phyloP scores from a whole-genome alignment of 2,797 vertebrate genomes.

The Cynopterus sphinx region DNA sequence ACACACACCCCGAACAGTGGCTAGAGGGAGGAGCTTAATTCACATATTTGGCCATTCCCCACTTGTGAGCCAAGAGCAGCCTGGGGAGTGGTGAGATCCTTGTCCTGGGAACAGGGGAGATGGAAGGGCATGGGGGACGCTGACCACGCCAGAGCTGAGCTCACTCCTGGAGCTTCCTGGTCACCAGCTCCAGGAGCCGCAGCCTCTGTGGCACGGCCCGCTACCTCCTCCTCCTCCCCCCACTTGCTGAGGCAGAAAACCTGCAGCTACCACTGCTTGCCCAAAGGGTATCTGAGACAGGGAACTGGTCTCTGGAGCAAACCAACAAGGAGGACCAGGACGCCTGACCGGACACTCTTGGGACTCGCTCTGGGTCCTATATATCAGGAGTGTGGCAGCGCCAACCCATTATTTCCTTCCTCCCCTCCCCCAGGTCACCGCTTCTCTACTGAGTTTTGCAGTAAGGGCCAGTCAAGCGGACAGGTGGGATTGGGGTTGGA shows the following conservation, averaged over 20 bases:
- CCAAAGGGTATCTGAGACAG: not conserved
- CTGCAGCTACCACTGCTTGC: not conserved
- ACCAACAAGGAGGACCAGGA: not conserved
- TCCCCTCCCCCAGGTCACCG: not conserved
- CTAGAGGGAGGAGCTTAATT: not conserved
- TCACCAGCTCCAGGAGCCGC: not conserved
- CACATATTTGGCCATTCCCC: conserved; percentile 31
- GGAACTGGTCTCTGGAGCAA: not conserved
- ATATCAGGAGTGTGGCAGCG: not conserved
- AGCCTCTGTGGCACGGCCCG: not conserved
- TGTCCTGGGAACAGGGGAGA: not conserved
- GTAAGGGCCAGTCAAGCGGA: not conserved
- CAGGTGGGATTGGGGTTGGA: not conserved
- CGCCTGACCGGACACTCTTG: too few species aligned
- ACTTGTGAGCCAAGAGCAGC: not conserved
- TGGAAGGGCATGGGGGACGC: too few species aligned
- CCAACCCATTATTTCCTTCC: not conserved
- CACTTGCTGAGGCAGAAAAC: not conserved
- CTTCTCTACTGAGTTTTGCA: not conserved
- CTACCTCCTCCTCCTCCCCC: not conserved
- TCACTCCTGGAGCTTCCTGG: not conserved
- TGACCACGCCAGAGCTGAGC: not conserved
- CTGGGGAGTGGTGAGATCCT: not conserved
- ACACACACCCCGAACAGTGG: not conserved
- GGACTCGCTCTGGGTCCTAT: not conserved